Percentiles rank a stretch among this genome's conserved stretches.
These are phyloP conservation scores for Hybognathus amarus DNA, from an alignment of 2,797 vertebrate species.

Conservation along the genomic window DNA sequence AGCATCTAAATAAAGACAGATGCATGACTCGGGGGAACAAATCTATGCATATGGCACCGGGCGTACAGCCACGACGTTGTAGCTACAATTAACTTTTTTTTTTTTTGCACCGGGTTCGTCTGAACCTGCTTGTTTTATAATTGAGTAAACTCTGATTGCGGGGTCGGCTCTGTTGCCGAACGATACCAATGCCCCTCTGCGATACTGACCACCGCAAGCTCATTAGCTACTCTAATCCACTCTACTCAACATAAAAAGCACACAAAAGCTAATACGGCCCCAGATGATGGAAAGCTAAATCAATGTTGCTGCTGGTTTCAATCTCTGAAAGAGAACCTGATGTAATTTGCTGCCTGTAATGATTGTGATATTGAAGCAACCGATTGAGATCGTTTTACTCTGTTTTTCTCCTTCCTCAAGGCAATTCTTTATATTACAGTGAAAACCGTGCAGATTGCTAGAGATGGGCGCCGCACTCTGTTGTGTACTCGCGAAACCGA, in stretches of 20 bases:
- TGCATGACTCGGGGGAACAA: not conserved
- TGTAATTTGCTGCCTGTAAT: slow-evolving; percentile 63
- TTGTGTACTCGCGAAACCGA: slow-evolving; percentile 39
- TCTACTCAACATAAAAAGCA: slow-evolving; percentile 50
- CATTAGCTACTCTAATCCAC: slow-evolving; percentile 50
- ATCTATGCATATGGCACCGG: not conserved
- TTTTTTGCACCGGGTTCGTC: not conserved
- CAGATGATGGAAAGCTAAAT: slow-evolving; percentile 60
- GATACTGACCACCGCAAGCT: slow-evolving; percentile 47
- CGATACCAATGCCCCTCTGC: slow-evolving; percentile 37
- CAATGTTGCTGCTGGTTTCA: slow-evolving; percentile 62
- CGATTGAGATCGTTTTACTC: slow-evolving; percentile 60
- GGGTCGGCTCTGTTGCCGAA: slow-evolving; percentile 11
- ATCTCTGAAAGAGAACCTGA: slow-evolving; percentile 63
- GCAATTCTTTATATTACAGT: slow-evolving; percentile 61
- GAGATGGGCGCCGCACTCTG: slow-evolving; percentile 35
- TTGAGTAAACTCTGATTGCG: slow-evolving; percentile 38
- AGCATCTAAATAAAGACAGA: slow-evolving; percentile 17
- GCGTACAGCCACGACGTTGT: not conserved
- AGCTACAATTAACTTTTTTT: not conserved
- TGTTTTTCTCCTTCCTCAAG: slow-evolving; percentile 58
- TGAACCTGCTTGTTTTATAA: slow-evolving; percentile 32
- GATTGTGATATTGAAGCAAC: slow-evolving; percentile 61
- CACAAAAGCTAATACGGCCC: slow-evolving; percentile 59
- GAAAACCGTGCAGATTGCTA: slow-evolving; percentile 47